Conservation (phyloP, 2,113 vertebrate species). For the Panurus biarmicus region DNA sequence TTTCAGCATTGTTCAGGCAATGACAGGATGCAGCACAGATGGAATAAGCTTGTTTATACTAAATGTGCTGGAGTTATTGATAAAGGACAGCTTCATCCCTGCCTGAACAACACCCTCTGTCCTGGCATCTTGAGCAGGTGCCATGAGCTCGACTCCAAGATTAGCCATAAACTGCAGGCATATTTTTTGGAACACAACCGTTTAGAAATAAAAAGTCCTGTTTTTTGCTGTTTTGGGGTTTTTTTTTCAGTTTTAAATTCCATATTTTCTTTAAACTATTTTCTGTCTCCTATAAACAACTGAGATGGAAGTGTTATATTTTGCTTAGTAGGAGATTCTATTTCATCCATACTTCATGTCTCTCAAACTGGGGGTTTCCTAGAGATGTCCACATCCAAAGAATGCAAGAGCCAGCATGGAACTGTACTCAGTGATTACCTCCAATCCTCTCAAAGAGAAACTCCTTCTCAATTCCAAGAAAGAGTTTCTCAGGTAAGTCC, state of each 20-base stretch:
- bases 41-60: conserved; percentile 36
- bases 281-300: not conserved
- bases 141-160: not conserved
- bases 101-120: conserved; percentile 21
- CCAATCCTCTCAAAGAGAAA: not conserved
- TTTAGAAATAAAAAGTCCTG: not conserved
- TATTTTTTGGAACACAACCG: not conserved
- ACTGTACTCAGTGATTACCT: not conserved
- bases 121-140: not conserved
- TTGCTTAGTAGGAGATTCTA: not conserved
- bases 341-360: not conserved
- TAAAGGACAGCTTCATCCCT: conserved; percentile 2
- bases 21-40: conserved; percentile 61
- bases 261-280: not conserved
- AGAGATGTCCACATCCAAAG: not conserved
- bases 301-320: not conserved
- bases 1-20: conserved; percentile 42
- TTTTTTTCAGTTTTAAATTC: not conserved
- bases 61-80: not conserved
- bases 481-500: not conserved
- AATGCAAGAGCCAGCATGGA: not conserved
- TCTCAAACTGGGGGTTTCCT: not conserved
- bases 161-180: not conserved
- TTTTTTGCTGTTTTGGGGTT: fast-evolving
- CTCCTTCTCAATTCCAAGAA: not conserved